These are phyloP conservation scores for Tachina grossa DNA, from an alignment of 2,888 invertebrate species.

Conservation along the genomic window DNA sequence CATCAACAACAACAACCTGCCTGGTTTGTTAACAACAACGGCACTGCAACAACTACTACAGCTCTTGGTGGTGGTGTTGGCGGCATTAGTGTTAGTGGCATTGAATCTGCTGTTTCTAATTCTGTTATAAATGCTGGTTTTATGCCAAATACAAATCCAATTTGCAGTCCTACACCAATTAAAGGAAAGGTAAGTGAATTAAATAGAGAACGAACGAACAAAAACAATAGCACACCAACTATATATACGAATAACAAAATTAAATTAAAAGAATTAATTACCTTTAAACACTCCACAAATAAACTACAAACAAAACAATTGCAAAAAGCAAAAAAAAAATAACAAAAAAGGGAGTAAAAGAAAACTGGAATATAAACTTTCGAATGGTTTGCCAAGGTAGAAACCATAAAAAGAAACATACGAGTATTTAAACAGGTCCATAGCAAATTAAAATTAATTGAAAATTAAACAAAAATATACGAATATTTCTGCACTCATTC, in stretches of 20 bases:
- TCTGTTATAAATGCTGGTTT: conserved; percentile 66
- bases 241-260: conserved; percentile 5
- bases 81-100: conserved; percentile 56
- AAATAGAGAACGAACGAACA: conserved; percentile 61
- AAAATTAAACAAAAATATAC: not conserved
- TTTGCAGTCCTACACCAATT: conserved; percentile 70
- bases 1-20: conserved; percentile 62
- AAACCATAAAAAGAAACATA: conserved; percentile 1
- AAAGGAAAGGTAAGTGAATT: conserved; percentile 72
- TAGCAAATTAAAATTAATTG: conserved; percentile 29
- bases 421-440: not conserved
- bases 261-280: conserved; percentile 50
- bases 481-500: too few species aligned
- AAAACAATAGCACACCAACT: conserved; percentile 32
- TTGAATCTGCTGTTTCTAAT: conserved; percentile 61
- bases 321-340: conserved; percentile 13
- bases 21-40: conserved; percentile 66
- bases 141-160: conserved; percentile 71
- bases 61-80: conserved; percentile 12
- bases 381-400: conserved; percentile 20
- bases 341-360: not conserved
- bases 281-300: conserved; percentile 58
- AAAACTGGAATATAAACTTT: conserved; percentile 28
- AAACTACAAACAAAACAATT: conserved; percentile 34
- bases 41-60: conserved; percentile 9